phyloP scores from a whole-genome alignment of 1,140 invertebrate genomes.

The Megathymus violae region DNA sequence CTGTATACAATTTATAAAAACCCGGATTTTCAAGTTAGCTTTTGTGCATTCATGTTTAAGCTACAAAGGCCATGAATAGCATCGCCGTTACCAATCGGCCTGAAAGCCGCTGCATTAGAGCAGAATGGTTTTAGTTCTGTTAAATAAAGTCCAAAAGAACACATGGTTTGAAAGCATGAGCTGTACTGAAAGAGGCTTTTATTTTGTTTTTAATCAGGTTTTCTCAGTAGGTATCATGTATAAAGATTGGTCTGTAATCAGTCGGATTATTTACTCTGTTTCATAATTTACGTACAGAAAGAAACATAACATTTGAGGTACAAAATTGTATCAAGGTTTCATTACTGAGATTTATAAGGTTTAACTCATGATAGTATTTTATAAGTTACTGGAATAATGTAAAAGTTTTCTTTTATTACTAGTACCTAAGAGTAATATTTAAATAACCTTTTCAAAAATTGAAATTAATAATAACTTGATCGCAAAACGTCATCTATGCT shows the following conservation, averaged over 20 bases:
- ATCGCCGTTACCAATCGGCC: constrained; percentile 59
- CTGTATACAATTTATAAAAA: constrained; percentile 29
- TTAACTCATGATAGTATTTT: too few relatives aligned
- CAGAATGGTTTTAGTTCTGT: constrained; percentile 48
- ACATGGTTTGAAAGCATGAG: constrained; percentile 7
- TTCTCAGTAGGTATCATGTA: neutral
- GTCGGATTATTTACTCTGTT: neutral
- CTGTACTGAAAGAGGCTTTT: constrained; percentile 9
- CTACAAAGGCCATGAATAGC: constrained; percentile 46
- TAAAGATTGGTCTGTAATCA: neutral
- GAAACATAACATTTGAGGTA: too few relatives aligned
- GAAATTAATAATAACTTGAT: too few relatives aligned
- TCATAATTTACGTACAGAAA: too few relatives aligned
- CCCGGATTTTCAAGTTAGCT: neutral
- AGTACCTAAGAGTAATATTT: too few relatives aligned
- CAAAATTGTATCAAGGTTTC: too few relatives aligned
- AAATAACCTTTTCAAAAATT: too few relatives aligned
- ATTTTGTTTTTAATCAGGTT: constrained; percentile 5
- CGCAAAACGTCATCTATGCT: too few relatives aligned
- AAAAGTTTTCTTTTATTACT: too few relatives aligned
- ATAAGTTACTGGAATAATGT: too few relatives aligned
- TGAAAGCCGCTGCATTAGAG: constrained; percentile 62
- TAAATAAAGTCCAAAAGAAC: constrained; percentile 44
- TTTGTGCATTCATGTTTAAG: constrained; percentile 26
- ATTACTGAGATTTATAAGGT: too few relatives aligned